Conservation (phyloP, 1,140 invertebrate species). For the Hycleus cichorii region DNA sequence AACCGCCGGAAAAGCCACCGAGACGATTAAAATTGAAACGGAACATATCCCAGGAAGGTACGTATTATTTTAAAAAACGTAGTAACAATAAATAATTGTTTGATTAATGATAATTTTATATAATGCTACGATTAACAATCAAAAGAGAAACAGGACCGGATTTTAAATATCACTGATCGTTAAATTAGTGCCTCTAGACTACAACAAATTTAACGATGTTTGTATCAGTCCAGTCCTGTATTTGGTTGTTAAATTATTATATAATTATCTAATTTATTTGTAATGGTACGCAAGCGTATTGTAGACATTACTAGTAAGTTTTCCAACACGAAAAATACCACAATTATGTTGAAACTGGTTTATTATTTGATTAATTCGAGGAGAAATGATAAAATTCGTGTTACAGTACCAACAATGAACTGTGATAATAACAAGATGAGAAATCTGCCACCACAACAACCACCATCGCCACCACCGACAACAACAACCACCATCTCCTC, state of each 20-base stretch:
- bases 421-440: no score
- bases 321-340: no score
- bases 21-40: constrained; percentile 15
- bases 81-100: neutral
- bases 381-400: no score
- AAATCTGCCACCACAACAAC: no score
- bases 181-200: neutral
- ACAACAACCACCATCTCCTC: no score
- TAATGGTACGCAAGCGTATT: constrained; percentile 9
- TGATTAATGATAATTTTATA: neutral
- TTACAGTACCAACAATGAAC: no score
- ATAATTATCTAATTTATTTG: constrained; percentile 7
- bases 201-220: neutral
- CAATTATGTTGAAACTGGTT: no score
- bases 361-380: no score
- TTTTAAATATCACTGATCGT: no score
- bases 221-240: neutral
- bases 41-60: neutral
- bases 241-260: constrained; percentile 6
- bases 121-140: no score
- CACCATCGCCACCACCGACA: no score
- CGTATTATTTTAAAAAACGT: neutral
- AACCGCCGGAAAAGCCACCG: constrained; percentile 21
- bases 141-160: no score
- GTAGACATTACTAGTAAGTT: neutral